Conservation (phyloP, 1,140 invertebrate genomes). For the Nylanderia fulva region DNA sequence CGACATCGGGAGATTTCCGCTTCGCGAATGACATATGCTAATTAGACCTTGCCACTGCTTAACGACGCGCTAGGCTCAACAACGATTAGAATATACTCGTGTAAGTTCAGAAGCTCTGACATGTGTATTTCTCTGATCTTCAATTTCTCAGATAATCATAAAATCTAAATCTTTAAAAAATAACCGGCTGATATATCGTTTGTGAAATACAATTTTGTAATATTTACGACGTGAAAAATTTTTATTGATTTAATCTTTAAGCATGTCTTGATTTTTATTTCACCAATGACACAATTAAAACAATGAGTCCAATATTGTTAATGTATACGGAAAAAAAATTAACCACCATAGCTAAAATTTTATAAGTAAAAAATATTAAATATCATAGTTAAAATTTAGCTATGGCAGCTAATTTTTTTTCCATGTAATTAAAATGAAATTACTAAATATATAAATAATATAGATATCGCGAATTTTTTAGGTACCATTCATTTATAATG, state of each 20-base stretch:
- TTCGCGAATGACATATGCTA: slow-evolving; percentile 35
- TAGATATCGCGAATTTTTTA: background rate
- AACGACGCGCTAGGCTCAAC: slow-evolving; percentile 38
- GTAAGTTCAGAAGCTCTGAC: slow-evolving; percentile 17
- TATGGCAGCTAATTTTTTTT: too few species aligned
- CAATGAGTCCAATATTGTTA: background rate
- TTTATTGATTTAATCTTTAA: background rate
- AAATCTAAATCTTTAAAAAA: background rate
- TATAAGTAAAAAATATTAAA: too few species aligned
- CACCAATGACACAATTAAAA: background rate
- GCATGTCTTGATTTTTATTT: background rate
- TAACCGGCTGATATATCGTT: slow-evolving; percentile 1
- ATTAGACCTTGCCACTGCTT: slow-evolving; percentile 46
- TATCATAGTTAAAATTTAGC: too few species aligned
- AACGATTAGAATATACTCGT: slow-evolving; percentile 38
- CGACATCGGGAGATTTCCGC: slow-evolving; percentile 34
- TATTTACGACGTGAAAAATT: background rate
- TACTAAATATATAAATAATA: background rate
- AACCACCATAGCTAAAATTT: too few species aligned
- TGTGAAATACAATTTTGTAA: background rate
- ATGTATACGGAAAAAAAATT: too few species aligned
- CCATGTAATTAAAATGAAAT: background rate
- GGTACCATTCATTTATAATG: too few species aligned
- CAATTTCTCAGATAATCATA: background rate
- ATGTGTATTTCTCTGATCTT: slow-evolving; percentile 7